Evolutionary conservation across 2,113 vertebrate genomes (phyloP), one percentile per base, ranked within the genome.

Genomic region (Cochlearius cochlearius): DNA sequence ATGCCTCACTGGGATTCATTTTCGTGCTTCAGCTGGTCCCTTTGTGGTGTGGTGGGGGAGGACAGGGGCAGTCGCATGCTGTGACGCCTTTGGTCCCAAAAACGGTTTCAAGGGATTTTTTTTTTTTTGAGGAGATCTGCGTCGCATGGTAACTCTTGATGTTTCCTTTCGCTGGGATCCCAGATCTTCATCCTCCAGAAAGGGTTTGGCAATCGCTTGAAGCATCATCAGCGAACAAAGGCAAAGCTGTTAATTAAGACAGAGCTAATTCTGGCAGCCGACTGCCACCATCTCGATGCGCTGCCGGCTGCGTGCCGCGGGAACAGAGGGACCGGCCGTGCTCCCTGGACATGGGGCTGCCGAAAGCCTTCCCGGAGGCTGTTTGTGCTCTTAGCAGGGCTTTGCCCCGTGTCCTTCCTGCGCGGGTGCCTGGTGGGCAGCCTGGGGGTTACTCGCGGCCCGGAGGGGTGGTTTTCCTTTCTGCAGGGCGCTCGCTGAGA

Each of bases 161-260:
- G 59, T 67, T 85, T 89, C 55, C 64, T 94, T 90, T 96, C 5
- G 25, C 86, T 88, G 75, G 78, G 39, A 73, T 78, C 79, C 86
- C 84, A 86, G 88, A 94, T 92, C 95, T 94, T 94, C 92, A 86
- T 86, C 84, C n/a, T 96, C 41, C 52, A 78, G 63, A 95, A 97
- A 75, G 92, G 85, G 64, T 69, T 95, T 95, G 97, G 96, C 93
- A 94, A 94, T 96, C 0, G 88, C 95, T 95, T 94, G 96, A 88
- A 94, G 96, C 94, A 72, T 86, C 81, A 69, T 94, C 86, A 78
- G 86, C 84, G 88, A 96, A 95, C 94, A 96, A 96, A 95, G 90
- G 56, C 88, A 92, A 97, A 97, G 91, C 91, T 95, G 83, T 91
- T 96, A 96, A 97, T 97, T 95, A 95, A 97, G 95, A 97, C 88